Evolutionary conservation across 2,797 vertebrate genomes (phyloP).

Genomic region (Tachyglossus aculeatus): DNA sequence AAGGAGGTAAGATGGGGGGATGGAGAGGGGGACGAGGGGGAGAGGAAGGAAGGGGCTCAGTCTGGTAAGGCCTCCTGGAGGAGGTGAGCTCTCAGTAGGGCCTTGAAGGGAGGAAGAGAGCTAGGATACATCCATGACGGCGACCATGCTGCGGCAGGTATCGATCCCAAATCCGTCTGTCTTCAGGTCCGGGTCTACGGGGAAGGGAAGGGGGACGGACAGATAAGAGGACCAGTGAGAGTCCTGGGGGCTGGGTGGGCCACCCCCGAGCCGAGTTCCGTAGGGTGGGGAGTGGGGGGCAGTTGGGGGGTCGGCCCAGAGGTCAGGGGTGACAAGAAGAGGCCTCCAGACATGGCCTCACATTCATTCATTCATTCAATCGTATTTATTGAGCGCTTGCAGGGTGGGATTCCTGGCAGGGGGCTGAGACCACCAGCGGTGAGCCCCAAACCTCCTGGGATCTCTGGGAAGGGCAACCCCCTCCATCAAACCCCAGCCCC

Average conservation of each 20-base stretch:
- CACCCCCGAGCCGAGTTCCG: neutral
- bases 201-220: neutral
- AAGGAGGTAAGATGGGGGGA: too few species aligned
- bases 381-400: too few species aligned
- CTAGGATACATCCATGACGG: constrained; percentile 94
- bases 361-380: too few species aligned
- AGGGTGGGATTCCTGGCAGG: too few species aligned
- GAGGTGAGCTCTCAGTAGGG: neutral
- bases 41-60: too few species aligned
- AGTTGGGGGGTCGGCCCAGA: constrained; percentile 13
- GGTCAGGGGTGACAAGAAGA: neutral
- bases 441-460: neutral
- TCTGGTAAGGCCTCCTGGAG: too few species aligned
- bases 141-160: constrained; percentile 90
- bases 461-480: neutral
- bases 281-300: neutral
- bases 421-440: too few species aligned
- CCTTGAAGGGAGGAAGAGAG: too few species aligned
- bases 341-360: too few species aligned
- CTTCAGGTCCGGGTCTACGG: constrained; percentile 78
- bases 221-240: neutral
- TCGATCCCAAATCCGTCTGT: constrained; percentile 88
- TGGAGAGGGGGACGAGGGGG: too few species aligned
- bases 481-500: neutral
- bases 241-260: neutral